Evolutionary conservation across 2,797 vertebrate species (phyloP).

Genomic region (Clamator glandarius): DNA sequence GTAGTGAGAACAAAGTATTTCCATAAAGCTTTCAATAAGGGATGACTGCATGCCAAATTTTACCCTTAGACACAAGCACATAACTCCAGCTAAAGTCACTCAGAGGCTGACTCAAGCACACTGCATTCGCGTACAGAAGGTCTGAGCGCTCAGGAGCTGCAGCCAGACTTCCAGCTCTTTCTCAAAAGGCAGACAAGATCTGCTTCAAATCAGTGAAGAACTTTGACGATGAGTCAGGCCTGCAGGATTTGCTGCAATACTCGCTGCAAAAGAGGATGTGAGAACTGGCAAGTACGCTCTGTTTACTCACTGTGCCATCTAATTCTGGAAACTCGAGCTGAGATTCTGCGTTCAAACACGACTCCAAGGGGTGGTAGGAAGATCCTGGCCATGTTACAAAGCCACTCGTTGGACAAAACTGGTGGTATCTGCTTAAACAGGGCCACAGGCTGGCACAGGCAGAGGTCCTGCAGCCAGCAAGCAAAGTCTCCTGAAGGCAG

Average conservation of each 20-base stretch:
- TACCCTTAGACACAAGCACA: not conserved
- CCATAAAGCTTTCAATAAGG: constrained; percentile 34
- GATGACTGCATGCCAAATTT: constrained; percentile 12
- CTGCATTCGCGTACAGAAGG: not conserved
- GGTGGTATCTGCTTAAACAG: not conserved
- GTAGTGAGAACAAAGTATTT: not conserved
- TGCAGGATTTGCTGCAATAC: constrained; percentile 68
- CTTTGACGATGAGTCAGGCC: constrained; percentile 51
- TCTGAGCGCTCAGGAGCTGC: not conserved
- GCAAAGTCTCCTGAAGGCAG: not conserved
- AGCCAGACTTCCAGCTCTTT: not conserved
- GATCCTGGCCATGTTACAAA: constrained; percentile 57
- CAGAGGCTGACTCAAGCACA: not conserved
- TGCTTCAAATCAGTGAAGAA: constrained; percentile 25
- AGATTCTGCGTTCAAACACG: constrained; percentile 36
- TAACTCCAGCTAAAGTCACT: constrained; percentile 15
- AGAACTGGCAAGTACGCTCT: constrained; percentile 61
- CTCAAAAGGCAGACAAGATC: not conserved
- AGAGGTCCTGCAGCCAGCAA: constrained; percentile 25
- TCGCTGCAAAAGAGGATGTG: constrained; percentile 70
- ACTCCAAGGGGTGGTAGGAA: constrained; percentile 43
- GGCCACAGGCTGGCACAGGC: not conserved
- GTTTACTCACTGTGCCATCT: constrained; percentile 58
- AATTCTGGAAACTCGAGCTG: constrained; percentile 42
- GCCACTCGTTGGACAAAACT: constrained; percentile 35